Conservation (phyloP, 2,113 vertebrate species). For the Bufo bufo region DNA sequence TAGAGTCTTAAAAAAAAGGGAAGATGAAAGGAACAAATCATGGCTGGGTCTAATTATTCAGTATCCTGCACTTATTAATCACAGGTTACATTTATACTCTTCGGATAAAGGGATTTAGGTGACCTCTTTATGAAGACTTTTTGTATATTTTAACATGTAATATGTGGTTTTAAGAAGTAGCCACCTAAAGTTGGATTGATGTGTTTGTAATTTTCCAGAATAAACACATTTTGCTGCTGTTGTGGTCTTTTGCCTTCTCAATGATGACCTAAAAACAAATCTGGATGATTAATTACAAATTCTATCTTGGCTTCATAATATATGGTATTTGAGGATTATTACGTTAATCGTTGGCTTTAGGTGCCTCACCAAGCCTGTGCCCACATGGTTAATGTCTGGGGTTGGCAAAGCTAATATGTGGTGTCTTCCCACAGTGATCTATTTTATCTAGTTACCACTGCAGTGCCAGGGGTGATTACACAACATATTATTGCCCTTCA, state of each 20-base stretch:
- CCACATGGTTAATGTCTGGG: too few relatives aligned
- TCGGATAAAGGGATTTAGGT: conserved; percentile 9
- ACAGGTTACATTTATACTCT: conserved; percentile 8
- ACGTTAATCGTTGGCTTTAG: too few relatives aligned
- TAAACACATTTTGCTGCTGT: background rate
- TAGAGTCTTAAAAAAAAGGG: background rate
- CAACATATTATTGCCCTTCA: background rate
- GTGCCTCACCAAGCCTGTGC: too few relatives aligned
- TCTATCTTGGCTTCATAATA: too few relatives aligned
- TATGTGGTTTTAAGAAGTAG: background rate
- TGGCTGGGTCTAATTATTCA: background rate
- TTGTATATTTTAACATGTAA: background rate
- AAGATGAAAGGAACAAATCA: background rate
- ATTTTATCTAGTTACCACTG: background rate
- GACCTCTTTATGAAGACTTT: background rate
- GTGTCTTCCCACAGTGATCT: background rate
- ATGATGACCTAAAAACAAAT: background rate
- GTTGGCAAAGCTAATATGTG: background rate
- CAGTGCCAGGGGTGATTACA: too few relatives aligned
- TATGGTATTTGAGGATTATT: too few relatives aligned
- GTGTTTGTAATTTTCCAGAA: background rate
- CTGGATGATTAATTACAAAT: too few relatives aligned
- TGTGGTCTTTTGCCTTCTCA: background rate
- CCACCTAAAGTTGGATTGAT: background rate
- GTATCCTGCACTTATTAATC: background rate